Evolutionary conservation across 2,797 vertebrate species (phyloP).

Genomic region (Rhinoraja longicauda): DNA sequence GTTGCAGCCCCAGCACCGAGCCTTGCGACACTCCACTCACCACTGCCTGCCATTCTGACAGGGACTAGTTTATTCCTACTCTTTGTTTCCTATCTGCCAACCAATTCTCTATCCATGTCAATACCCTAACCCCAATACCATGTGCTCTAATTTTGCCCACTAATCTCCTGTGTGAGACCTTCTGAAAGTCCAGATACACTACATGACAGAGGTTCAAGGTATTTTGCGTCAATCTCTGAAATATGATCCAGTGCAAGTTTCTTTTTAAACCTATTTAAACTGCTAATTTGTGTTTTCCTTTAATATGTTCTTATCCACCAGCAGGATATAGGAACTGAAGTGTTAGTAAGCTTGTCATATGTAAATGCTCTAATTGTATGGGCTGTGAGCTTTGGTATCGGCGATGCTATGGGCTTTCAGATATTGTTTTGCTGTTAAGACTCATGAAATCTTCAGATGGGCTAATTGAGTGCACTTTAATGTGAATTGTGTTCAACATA

Average conservation of each 20-base stretch:
- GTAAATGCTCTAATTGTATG: slow-evolving; percentile 18
- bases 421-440: background rate
- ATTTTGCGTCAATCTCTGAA: background rate
- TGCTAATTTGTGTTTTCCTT: background rate
- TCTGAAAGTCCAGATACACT: too few species aligned
- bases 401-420: background rate
- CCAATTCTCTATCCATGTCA: too few species aligned
- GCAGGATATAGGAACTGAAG: background rate
- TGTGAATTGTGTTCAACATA: background rate
- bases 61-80: too few species aligned
- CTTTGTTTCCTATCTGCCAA: too few species aligned
- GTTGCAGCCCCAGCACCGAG: too few species aligned
- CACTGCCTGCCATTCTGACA: too few species aligned
- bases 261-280: background rate
- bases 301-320: background rate
- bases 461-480: background rate
- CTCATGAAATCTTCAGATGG: background rate
- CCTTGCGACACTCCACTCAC: too few species aligned
- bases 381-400: too few species aligned
- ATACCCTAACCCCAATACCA: too few species aligned
- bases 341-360: background rate
- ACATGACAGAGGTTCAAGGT: background rate
- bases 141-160: too few species aligned
- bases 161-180: too few species aligned
- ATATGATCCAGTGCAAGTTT: background rate